Base-by-base conservation (phyloP, 2,113 vertebrate species). In the Sialia sialis region DNA sequence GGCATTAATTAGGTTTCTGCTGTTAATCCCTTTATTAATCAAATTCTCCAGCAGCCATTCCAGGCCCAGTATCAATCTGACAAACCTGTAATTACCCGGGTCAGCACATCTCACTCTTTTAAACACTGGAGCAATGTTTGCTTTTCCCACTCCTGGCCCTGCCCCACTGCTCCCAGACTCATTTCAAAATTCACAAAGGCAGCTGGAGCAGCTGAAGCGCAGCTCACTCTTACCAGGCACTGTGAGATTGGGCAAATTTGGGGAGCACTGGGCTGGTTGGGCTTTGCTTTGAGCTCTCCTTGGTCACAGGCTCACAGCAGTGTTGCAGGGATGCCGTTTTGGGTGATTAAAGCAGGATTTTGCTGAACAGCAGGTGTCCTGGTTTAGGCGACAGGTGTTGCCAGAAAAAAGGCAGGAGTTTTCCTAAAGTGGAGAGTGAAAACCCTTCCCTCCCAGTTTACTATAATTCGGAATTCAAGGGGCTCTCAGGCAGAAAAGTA, bases 1-100 rank as follows among this genome's bases (percentile, higher is more conserved):
- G 89, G 73, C 89, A 92, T 94, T 94, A 95, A 94, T 96, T 96
- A 95, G 76, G 64, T 92, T 96, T 75, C 83, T 43, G 21, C 52
- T 0, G 3, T 92, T 96, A 97, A 96, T 97, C 94, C 94, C 92
- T 89, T 89, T 88, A 95, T 92, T 94, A 97, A 95, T 93, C 54
- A 3, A 91, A 87, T 83, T 25, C 87, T 76, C 23, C 82, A 79
- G 85, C 90, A 94, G 64, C 83, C 76, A 68, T 87, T 70, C 43
- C 89, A 80, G 86, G 69, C 75, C 73, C 80, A 36, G 83, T 21
- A 78, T 59, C 76, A 92, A 21, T 67, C 75, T 95, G 90, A 93
- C 67, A 93, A 94, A 89, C 79, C 60, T 56, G 60, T 52, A 90
- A 94, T 95, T 95, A 87, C 43, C 20, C 12, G 56, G 86, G 88